Percentiles rank a stretch among this genome's conserved stretches.
Conservation (phyloP, 2,888 invertebrate genomes). For the Lobophora halterata region DNA sequence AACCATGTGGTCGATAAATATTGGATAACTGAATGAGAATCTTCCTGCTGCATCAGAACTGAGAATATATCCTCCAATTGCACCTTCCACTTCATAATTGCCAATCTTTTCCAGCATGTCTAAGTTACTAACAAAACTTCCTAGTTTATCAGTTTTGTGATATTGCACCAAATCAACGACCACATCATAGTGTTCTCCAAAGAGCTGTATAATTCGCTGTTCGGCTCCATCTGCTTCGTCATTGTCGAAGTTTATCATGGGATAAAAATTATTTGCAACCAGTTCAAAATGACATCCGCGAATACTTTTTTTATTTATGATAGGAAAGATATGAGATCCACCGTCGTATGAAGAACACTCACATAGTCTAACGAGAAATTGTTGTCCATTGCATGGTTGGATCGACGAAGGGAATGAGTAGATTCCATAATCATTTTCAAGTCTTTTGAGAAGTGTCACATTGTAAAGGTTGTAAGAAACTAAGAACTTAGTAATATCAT, state of each 20-base stretch:
- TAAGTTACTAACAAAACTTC: conserved; percentile 30
- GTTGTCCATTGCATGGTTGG: conserved; percentile 14
- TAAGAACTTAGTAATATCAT: conserved; percentile 31
- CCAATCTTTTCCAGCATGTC: conserved; percentile 33
- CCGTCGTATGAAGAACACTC: conserved; percentile 7
- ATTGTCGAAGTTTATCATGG: conserved; percentile 34
- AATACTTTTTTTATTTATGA: not conserved
- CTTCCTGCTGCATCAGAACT: conserved; percentile 2
- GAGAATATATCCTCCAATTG: conserved; percentile 35
- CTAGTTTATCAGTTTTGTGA: conserved; percentile 34
- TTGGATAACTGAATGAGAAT: conserved; percentile 33
- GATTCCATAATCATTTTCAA: conserved; percentile 16
- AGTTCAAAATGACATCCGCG: conserved; percentile 33
- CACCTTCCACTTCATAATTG: conserved; percentile 38
- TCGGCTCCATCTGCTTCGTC: conserved; percentile 30
- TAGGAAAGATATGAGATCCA: conserved; percentile 7
- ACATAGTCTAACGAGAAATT: conserved; percentile 2
- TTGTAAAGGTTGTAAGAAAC: conserved; percentile 33
- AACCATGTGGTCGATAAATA: conserved; percentile 24
- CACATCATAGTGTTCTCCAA: conserved; percentile 31
- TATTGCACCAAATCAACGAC: conserved; percentile 32
- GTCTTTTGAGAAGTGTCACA: conserved; percentile 20
- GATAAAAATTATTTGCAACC: conserved; percentile 35
- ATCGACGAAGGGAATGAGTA: conserved; percentile 21
- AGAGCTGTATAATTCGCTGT: conserved; percentile 31